Base-by-base conservation (phyloP, 1,140 invertebrate species). In the Zaprionus gabonicus region DNA sequence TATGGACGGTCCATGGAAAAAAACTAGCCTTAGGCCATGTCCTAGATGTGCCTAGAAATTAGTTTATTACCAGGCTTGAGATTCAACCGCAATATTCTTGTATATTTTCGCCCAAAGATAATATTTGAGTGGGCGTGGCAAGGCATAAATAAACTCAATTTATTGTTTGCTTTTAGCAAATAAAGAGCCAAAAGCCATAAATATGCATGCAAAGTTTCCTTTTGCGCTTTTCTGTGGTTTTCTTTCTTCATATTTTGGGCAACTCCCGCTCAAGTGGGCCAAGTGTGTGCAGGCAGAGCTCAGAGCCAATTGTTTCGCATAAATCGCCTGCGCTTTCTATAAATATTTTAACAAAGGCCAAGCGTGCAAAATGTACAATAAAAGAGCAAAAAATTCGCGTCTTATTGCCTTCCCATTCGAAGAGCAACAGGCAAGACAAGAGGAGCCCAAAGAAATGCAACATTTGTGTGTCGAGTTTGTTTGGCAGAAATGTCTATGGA, bases 251-350 rank as follows among this genome's bases (percentile, higher is more conserved):
- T 17, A 17, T 28, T 55, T 44, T 17, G 17, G 46, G 4, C 20
- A 51, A 51, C 41, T 46, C 41, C 4, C 46, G 23, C 46, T 23
- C 46, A 17, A 17, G 41, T 17, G 15, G 15, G 15, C 15, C 17
- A 46, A 46, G n/a, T 46, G 41, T 17, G 41, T 17, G 41, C 41
- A 23, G 20, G 10, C 20, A 51, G 46, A 51, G 12, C 46, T 51
- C 63, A 7, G 15, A 46, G 56, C n/a, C 80, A 87, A 81, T 83
- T 88, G 80, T 68, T 75, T 78, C 64, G 23, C 65, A 56, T 73
- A 88, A 86, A 82, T 80, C 78, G 83, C 69, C 76, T 75, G 46
- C 77, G 77, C 69, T 80, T 87, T 83, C 73, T 74, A 80, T 83
- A 87, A 87, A 87, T 87, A 81, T 78, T 83, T 83, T 51, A 87